Evolutionary conservation across 2,797 vertebrate genomes (phyloP).

Genomic region (Buphagus erythrorhynchus): DNA sequence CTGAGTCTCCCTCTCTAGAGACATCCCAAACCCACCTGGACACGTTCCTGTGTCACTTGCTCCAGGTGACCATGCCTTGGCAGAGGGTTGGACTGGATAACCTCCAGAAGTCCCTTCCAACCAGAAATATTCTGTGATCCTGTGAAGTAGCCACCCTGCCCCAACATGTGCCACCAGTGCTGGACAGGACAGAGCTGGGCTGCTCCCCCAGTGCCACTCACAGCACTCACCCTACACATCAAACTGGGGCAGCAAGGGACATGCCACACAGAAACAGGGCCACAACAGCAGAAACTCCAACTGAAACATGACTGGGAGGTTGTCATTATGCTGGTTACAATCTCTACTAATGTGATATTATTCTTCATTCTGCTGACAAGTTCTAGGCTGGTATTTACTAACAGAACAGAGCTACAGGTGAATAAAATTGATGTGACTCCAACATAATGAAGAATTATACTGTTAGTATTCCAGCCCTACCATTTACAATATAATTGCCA

Average conservation of each 20-base stretch:
- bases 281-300: neutral
- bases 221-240: fast-evolving
- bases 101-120: neutral
- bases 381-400: neutral
- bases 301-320: neutral
- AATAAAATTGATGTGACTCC: neutral
- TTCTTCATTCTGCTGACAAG: neutral
- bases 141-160: neutral
- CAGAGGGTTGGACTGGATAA: neutral
- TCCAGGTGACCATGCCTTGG: fast-evolving
- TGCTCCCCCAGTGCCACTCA: neutral
- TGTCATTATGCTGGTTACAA: neutral
- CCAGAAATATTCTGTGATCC: neutral
- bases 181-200: neutral
- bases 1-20: neutral
- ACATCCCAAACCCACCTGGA: neutral
- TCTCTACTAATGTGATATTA: neutral
- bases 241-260: neutral
- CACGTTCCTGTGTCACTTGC: neutral
- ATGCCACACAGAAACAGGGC: neutral
- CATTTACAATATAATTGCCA: neutral
- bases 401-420: neutral
- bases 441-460: neutral
- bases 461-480: neutral
- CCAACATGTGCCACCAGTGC: neutral